phyloP scores from a whole-genome alignment of 2,888 invertebrate species.

The Polyploca ridens region DNA sequence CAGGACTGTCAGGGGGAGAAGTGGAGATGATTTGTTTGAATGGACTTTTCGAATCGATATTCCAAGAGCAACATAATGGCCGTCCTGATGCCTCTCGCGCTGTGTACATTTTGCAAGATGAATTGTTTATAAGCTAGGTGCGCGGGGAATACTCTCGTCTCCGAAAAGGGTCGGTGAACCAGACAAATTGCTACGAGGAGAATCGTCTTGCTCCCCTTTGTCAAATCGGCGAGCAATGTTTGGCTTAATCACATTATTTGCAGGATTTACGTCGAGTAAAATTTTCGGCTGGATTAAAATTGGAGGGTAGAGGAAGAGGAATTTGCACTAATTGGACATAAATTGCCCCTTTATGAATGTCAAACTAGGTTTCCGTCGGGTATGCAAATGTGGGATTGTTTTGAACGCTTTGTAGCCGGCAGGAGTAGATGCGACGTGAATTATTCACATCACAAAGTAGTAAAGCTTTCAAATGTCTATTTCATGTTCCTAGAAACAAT shows the following conservation, averaged over 20 bases:
- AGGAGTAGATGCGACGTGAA: constrained; percentile 45
- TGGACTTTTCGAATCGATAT: constrained; percentile 60
- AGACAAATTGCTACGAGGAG: constrained; percentile 67
- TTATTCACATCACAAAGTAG: constrained; percentile 49
- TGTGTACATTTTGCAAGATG: constrained; percentile 61
- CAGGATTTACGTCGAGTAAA: constrained; percentile 56
- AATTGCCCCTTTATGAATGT: constrained; percentile 56
- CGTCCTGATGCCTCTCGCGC: constrained; percentile 43
- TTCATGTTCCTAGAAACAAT: constrained; percentile 39
- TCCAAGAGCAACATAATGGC: constrained; percentile 55
- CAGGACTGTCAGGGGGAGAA: constrained; percentile 48
- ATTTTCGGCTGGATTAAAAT: constrained; percentile 56
- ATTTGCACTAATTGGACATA: constrained; percentile 54
- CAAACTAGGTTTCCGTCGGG: constrained; percentile 46
- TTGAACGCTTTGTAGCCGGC: constrained; percentile 42
- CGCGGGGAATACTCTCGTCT: constrained; percentile 49
- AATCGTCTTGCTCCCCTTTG: constrained; percentile 55
- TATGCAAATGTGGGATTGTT: constrained; percentile 56
- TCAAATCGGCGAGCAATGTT: constrained; percentile 56
- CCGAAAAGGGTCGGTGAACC: constrained; percentile 67
- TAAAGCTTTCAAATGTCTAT: constrained; percentile 49
- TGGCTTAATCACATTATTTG: constrained; percentile 67
- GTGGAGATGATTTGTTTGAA: constrained; percentile 56
- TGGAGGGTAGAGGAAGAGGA: constrained; percentile 43
- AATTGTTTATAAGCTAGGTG: constrained; percentile 63